phyloP scores from a whole-genome alignment of 2,113 vertebrate species.

The Neotoma lepida region DNA sequence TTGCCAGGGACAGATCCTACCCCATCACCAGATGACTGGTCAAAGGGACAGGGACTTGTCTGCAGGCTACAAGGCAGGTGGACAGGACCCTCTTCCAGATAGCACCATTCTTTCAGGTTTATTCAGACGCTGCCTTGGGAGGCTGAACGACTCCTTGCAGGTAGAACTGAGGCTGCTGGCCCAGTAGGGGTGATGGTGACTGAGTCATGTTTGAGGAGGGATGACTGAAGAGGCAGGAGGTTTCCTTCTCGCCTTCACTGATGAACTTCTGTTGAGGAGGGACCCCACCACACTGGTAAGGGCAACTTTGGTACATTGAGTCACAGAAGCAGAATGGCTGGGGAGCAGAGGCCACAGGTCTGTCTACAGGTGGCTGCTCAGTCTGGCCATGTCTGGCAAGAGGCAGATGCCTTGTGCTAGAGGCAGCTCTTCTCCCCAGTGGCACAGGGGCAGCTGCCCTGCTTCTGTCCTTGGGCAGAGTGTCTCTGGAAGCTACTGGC shows the following conservation, averaged over 20 bases:
- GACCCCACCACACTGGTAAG: background rate
- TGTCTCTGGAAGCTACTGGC: background rate
- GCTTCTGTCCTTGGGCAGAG: background rate
- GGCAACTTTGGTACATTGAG: background rate
- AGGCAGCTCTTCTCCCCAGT: background rate
- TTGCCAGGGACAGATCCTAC: background rate
- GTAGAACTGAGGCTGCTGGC: background rate
- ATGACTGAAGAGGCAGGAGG: background rate
- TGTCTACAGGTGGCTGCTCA: background rate
- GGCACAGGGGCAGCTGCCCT: background rate
- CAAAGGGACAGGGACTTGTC: background rate
- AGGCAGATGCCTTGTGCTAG: background rate
- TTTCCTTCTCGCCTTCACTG: background rate
- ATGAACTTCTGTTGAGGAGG: background rate
- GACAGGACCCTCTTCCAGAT: accelerated
- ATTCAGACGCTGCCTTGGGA: accelerated
- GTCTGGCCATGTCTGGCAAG: background rate
- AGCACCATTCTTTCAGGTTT: accelerated
- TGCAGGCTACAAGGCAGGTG: background rate
- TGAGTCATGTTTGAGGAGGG: background rate
- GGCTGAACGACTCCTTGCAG: accelerated
- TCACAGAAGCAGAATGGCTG: background rate
- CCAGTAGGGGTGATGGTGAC: accelerated
- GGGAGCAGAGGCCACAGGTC: background rate
- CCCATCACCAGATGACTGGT: background rate